Conservation (phyloP, 1,140 invertebrate genomes). For the Drosophila mayri region DNA sequence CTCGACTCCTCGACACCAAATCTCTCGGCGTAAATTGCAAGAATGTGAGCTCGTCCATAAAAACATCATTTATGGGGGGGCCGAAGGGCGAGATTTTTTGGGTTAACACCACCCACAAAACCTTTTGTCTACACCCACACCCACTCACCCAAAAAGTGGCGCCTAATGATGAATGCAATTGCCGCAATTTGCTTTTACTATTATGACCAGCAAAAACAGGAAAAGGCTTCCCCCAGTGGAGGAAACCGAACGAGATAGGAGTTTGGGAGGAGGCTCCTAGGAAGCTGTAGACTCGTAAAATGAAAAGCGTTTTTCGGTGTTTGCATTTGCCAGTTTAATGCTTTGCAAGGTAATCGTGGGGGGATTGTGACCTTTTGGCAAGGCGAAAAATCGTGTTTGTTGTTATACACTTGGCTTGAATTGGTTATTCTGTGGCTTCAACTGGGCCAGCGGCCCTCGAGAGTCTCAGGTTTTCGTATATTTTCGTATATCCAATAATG, state of each 20-base stretch:
- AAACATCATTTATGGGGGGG: constrained; percentile 71
- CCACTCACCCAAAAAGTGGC: constrained; percentile 39
- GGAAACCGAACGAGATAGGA: constrained; percentile 5
- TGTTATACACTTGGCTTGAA: constrained; percentile 15
- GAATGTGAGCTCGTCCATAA: constrained; percentile 76
- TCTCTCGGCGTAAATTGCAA: constrained; percentile 55
- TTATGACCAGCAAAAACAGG: constrained; percentile 49
- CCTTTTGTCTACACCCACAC: constrained; percentile 28
- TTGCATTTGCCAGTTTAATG: constrained; percentile 62
- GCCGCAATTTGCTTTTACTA: constrained; percentile 74
- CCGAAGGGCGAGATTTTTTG: constrained; percentile 12
- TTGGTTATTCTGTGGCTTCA: constrained; percentile 9
- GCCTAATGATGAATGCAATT: constrained; percentile 78
- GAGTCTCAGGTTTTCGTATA: not conserved
- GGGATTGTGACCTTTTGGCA: constrained; percentile 42
- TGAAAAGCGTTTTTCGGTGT: constrained; percentile 59
- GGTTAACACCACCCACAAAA: constrained; percentile 23
- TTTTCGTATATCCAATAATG: not conserved
- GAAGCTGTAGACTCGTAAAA: constrained; percentile 52
- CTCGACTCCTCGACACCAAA: constrained; percentile 24
- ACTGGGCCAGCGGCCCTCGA: not conserved
- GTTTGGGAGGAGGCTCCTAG: not conserved
- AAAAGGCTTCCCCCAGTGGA: constrained; percentile 27
- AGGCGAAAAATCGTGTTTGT: constrained; percentile 49
- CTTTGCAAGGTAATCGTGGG: constrained; percentile 17